Evolutionary conservation across 2,797 vertebrate species (phyloP).

Genomic region (Lycodopsis pacificus): DNA sequence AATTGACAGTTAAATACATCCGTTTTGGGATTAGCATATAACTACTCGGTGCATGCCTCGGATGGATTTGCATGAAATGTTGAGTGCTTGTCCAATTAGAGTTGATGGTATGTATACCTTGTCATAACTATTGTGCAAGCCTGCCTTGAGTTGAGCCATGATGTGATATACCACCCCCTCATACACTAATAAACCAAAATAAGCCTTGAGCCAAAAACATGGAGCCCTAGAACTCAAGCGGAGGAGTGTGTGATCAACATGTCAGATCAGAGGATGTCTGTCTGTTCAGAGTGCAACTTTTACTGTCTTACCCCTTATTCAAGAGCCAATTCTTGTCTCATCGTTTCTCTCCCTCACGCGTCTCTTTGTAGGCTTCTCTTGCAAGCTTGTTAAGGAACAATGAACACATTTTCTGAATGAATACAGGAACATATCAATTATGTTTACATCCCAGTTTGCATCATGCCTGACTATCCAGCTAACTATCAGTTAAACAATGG

Average conservation of each 20-base stretch:
- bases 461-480: background rate
- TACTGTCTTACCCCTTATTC: slow-evolving; percentile 42
- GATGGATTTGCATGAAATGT: slow-evolving; percentile 72
- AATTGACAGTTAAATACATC: slow-evolving; percentile 59
- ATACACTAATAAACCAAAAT: slow-evolving; percentile 63
- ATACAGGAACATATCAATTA: slow-evolving; percentile 33
- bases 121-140: slow-evolving; percentile 59
- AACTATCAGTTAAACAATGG: background rate
- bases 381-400: slow-evolving; percentile 37
- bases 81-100: slow-evolving; percentile 65
- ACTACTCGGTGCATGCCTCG: slow-evolving; percentile 21
- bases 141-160: slow-evolving; percentile 64
- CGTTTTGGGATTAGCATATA: slow-evolving; percentile 47
- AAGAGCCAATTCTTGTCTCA: slow-evolving; percentile 40
- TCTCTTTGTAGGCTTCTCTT: slow-evolving; percentile 24
- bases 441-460: background rate
- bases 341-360: slow-evolving; percentile 12
- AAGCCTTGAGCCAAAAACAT: slow-evolving; percentile 63
- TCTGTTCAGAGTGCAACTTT: slow-evolving; percentile 29
- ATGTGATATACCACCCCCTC: slow-evolving; percentile 63
- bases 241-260: slow-evolving; percentile 57
- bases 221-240: slow-evolving; percentile 29
- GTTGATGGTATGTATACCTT: slow-evolving; percentile 57
- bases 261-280: slow-evolving; percentile 61
- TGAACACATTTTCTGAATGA: slow-evolving; percentile 35